Conservation (phyloP, 2,113 vertebrate genomes). For the Urocynchramus pylzowi region DNA sequence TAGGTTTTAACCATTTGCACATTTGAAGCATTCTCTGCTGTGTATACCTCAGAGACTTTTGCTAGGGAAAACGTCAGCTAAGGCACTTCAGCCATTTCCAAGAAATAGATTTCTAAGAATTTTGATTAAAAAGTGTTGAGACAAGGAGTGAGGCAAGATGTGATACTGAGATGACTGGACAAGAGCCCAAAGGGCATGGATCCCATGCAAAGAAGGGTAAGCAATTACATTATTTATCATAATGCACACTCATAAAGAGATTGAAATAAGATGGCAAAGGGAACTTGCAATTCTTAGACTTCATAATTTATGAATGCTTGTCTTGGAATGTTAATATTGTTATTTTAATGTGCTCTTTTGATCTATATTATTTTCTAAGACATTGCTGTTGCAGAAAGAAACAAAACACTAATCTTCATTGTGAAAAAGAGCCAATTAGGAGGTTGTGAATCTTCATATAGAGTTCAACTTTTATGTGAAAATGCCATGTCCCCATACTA, state of each 20-base stretch:
- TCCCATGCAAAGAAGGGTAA: background rate
- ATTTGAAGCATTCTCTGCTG: background rate
- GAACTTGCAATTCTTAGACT: background rate
- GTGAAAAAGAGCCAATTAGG: background rate
- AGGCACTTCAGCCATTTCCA: background rate
- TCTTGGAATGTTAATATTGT: background rate
- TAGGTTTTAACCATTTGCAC: background rate
- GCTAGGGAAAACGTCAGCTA: background rate
- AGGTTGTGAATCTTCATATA: background rate
- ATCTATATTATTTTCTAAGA: background rate
- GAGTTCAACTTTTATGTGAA: background rate
- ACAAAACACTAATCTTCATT: background rate
- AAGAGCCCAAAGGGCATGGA: background rate
- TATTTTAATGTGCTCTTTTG: background rate
- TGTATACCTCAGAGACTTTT: background rate
- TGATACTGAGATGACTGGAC: background rate
- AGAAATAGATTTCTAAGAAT: constrained; percentile 32
- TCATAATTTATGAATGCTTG: background rate
- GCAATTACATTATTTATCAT: background rate
- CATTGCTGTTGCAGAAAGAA: background rate
- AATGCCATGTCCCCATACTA: background rate
- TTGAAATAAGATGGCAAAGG: background rate
- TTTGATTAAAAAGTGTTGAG: constrained; percentile 9
- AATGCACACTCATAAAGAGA: background rate
- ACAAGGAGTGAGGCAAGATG: background rate